Evolutionary conservation across 1,140 invertebrate species (phyloP).

Genomic region (Brachionus sp.): DNA sequence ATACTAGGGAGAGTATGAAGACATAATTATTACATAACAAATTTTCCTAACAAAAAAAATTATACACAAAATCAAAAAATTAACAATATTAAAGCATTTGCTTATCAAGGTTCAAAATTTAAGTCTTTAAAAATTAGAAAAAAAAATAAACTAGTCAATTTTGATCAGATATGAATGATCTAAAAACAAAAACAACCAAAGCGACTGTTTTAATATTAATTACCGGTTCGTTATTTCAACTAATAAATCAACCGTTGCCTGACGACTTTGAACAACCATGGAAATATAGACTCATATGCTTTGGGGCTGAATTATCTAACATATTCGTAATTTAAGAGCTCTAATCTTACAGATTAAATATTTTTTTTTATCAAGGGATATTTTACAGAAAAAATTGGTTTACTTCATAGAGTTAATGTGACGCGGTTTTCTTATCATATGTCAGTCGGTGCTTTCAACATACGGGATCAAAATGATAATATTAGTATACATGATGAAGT

Average conservation of each 20-base stretch:
- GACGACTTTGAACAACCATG: constrained; percentile 43
- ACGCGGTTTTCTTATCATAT: constrained; percentile 3
- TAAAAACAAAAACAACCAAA: constrained; percentile 23
- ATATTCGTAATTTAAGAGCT: not conserved
- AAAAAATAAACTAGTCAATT: not conserved
- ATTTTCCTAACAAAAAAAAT: not conserved
- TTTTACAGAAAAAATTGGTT: not conserved
- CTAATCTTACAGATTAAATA: not conserved
- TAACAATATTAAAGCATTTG: not conserved
- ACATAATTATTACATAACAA: constrained; percentile 14
- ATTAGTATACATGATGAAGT: constrained; percentile 40
- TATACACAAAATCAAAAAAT: not conserved
- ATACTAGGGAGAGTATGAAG: not conserved
- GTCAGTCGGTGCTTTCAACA: constrained; percentile 22
- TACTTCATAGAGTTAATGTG: constrained; percentile 24
- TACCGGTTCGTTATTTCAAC: not conserved
- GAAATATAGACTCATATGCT: constrained; percentile 43
- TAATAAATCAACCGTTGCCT: constrained; percentile 37
- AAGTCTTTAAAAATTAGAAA: not conserved
- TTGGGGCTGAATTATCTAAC: constrained; percentile 8
- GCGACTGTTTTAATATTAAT: not conserved
- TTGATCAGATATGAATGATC: not conserved
- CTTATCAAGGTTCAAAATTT: constrained; percentile 14
- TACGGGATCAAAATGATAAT: constrained; percentile 30
- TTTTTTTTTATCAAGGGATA: not conserved